phyloP scores from a whole-genome alignment of 2,888 invertebrate genomes.

The Sclerodermus sp. region DNA sequence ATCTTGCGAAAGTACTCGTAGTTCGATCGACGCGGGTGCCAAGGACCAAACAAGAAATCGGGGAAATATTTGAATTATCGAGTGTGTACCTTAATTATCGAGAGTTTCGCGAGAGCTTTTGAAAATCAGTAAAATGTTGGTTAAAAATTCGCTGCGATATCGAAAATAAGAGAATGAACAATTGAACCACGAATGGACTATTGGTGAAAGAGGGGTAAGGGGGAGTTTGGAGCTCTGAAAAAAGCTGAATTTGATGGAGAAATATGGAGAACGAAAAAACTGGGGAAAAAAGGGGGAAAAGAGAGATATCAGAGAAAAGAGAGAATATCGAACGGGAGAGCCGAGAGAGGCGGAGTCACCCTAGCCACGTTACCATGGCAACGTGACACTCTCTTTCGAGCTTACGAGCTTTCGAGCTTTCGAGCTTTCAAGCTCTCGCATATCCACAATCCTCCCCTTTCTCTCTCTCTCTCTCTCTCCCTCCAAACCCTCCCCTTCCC shows the following conservation, averaged over 20 bases:
- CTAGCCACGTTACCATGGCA: slow-evolving; percentile 51
- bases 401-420: slow-evolving; percentile 18
- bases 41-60: no score
- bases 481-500: slow-evolving; percentile 12
- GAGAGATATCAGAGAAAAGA: slow-evolving; percentile 27
- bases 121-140: no score
- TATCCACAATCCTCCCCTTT: neutral
- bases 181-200: no score
- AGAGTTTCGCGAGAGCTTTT: no score
- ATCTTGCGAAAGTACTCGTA: no score
- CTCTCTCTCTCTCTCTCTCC: neutral
- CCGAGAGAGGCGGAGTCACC: slow-evolving; percentile 52
- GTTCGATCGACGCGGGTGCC: no score
- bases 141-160: no score
- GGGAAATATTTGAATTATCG: no score
- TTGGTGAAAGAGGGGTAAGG: slow-evolving; percentile 4
- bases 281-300: slow-evolving; percentile 17
- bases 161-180: slow-evolving; percentile 2
- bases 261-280: slow-evolving; percentile 15
- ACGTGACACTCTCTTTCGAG: slow-evolving; percentile 55
- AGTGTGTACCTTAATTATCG: no score
- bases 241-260: neutral
- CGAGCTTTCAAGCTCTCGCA: neutral
- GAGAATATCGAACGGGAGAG: slow-evolving; percentile 54
- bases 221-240: neutral